Base-by-base conservation (phyloP, 2,113 vertebrate species). In the Ochotona princeps region DNA sequence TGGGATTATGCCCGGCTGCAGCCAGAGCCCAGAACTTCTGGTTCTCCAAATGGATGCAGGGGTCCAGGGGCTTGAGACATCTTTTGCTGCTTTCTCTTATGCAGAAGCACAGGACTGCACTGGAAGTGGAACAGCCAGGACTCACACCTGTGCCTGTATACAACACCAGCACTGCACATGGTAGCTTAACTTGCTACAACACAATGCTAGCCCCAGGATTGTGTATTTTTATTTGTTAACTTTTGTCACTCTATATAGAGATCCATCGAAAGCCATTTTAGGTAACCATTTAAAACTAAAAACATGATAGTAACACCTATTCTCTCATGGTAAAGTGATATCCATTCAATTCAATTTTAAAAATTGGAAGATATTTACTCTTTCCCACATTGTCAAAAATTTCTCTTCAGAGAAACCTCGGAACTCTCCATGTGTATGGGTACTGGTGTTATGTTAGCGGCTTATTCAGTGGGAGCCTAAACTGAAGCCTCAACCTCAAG, bases 221-320 rank as follows among this genome's bases (percentile, higher is more conserved):
- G 11, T 51, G 6, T 70, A 67, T 54, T 95, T 95, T 93, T 28
- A 69, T 83, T 83, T 92, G 61, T 70, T 86, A 75, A 85, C 65
- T 89, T 21, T 90, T 61, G 23, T 5, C 21, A 73, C 11, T 13
- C 25, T 51, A 17, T 15, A 9, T 25, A 57, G n/a, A n/a, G n/a
- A n/a, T n/a, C n/a, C n/a, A n/a, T n/a, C n/a, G n/a, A n/a, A n/a
- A n/a, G n/a, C n/a, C n/a, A n/a, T n/a, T n/a, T 28, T 51, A 8
- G 44, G 32, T 57, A 90, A 75, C 21, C 25, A 88, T 54, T 83
- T 93, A 57, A 81, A 86, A 93, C 90, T 65, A 83, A 81, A 80
- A 81, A 90, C 54, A 74, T 26, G 86, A 79, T 49, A 12, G 5
- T 26, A 85, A 70, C 15, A 26, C 61, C 12, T 90, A 74, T 3